These are phyloP conservation scores for Actenoides hombroni DNA, from an alignment of 2,113 vertebrate species.

Conservation along the genomic window DNA sequence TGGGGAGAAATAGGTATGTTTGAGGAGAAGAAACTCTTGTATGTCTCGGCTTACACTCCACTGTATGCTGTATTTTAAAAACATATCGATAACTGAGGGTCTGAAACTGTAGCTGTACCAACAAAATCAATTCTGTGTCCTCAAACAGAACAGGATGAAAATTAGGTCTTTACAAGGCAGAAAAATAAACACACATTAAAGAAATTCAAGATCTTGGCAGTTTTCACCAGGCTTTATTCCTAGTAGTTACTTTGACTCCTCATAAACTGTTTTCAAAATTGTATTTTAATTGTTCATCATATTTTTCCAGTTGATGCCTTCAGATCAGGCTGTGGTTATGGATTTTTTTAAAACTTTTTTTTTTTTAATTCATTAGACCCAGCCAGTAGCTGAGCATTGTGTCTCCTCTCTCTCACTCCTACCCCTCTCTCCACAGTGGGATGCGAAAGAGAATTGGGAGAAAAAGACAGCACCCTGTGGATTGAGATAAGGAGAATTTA, in stretches of 20 bases:
- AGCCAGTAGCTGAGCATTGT: background rate
- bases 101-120: background rate
- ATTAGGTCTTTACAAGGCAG: background rate
- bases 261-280: background rate
- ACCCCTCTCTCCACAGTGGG: background rate
- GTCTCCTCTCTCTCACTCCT: background rate
- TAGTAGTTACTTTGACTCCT: background rate
- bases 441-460: background rate
- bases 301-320: background rate
- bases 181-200: background rate
- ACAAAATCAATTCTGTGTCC: background rate
- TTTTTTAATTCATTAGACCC: background rate
- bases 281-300: background rate
- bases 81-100: background rate
- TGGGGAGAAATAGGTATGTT: background rate
- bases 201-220: background rate
- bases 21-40: background rate
- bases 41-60: background rate
- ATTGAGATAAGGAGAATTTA: background rate
- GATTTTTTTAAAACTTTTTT: background rate
- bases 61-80: conserved; percentile 10
- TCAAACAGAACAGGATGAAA: background rate
- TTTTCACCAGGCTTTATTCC: background rate
- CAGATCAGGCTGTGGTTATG: background rate
- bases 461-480: background rate